These are phyloP conservation scores for Drosophila multiciliata DNA, from an alignment of 2,888 invertebrate genomes.

Conservation along the genomic window DNA sequence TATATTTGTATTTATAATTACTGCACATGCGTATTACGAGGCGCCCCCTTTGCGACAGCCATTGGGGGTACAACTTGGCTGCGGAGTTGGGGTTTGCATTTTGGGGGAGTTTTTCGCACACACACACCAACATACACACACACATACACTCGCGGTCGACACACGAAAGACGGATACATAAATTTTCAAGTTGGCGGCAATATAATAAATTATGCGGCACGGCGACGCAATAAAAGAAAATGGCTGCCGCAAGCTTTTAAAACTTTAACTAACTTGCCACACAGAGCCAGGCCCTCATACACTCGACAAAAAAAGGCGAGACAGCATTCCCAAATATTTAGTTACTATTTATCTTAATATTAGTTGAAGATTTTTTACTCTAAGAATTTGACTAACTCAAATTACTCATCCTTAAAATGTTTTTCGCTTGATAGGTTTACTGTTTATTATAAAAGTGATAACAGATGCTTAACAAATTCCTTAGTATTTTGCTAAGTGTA, in stretches of 20 bases:
- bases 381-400: not conserved
- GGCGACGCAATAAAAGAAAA: constrained; percentile 68
- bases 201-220: constrained; percentile 73
- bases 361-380: not conserved
- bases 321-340: not conserved
- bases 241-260: constrained; percentile 50
- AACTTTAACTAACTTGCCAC: constrained; percentile 53
- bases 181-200: constrained; percentile 75
- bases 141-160: constrained; percentile 9
- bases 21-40: constrained; percentile 83
- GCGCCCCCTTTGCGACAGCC: constrained; percentile 40
- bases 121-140: constrained; percentile 15
- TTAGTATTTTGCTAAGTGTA: not conserved
- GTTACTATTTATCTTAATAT: not conserved
- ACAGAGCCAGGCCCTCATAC: constrained; percentile 6
- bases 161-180: constrained; percentile 69
- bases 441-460: not conserved
- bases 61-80: constrained; percentile 1
- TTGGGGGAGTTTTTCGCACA: constrained; percentile 67
- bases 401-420: too few relatives aligned
- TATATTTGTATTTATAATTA: constrained; percentile 83
- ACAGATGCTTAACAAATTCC: not conserved
- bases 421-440: not conserved
- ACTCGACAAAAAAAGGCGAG: not conserved
- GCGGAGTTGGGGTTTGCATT: constrained; percentile 35